Evolutionary conservation across 2,113 vertebrate genomes (phyloP).

Genomic region (Lamprotornis superbus): DNA sequence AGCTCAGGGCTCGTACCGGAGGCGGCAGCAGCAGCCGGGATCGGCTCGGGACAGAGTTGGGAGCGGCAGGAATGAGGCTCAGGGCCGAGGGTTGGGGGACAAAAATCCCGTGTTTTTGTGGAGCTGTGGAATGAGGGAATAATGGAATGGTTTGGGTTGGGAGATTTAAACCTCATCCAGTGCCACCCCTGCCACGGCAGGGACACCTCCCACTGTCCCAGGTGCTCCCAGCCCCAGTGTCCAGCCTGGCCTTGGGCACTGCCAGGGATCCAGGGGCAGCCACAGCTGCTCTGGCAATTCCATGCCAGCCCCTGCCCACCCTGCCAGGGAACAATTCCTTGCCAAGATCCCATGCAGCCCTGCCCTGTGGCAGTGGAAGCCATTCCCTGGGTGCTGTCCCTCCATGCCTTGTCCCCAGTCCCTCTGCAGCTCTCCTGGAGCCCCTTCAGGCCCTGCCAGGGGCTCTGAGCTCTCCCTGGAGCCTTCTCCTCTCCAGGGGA

Average conservation of each 20-base stretch:
- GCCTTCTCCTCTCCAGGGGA: neutral
- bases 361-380: neutral
- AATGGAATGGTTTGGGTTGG: neutral
- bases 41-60: neutral
- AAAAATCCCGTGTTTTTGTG: neutral
- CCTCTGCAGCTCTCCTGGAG: neutral
- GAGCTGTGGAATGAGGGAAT: neutral
- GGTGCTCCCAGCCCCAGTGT: neutral
- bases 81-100: neutral
- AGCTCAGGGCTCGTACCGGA: neutral
- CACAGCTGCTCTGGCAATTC: neutral
- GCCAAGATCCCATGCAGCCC: neutral
- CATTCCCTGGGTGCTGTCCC: neutral
- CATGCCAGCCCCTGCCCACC: neutral
- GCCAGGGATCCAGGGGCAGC: neutral
- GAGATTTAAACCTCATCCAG: neutral
- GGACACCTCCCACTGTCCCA: neutral
- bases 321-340: neutral
- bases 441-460: neutral
- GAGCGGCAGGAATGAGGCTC: accelerated
- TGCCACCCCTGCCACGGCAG: neutral
- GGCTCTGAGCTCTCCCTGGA: neutral
- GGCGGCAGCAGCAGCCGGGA: neutral
- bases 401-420: neutral
- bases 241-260: neutral